Conservation (phyloP, 2,113 vertebrate genomes). For the rabbit (Oryctolagus cuniculus) region DNA sequence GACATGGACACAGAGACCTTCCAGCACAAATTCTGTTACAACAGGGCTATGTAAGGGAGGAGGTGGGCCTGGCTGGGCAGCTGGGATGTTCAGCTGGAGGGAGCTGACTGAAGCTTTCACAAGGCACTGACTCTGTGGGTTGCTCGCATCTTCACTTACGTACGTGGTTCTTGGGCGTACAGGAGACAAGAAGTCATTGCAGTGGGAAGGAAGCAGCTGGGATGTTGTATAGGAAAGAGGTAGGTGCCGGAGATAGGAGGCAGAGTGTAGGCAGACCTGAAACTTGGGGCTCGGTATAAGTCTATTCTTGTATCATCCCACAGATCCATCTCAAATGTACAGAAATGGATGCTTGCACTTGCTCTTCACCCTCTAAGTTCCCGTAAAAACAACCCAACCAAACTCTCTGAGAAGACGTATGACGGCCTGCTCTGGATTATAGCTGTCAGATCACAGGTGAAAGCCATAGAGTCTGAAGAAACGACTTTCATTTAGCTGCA, state of each 20-base stretch:
- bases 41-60: not conserved
- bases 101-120: not conserved
- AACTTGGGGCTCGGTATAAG: not conserved
- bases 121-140: not conserved
- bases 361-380: not conserved
- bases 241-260: not conserved
- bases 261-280: not conserved
- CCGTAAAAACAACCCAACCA: not conserved
- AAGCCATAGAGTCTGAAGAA: not conserved
- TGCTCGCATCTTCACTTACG: not conserved
- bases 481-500: not conserved
- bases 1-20: slow-evolving; percentile 40
- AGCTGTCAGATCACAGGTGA: not conserved
- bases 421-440: not conserved
- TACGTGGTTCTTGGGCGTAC: not conserved
- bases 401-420: not conserved
- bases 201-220: not conserved
- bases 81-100: not conserved
- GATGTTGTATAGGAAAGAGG: not conserved
- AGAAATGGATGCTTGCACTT: not conserved
- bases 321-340: not conserved
- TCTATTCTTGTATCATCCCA: not conserved
- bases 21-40: slow-evolving; percentile 35
- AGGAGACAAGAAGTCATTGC: not conserved
- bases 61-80: not conserved